Conservation (phyloP, 2,113 vertebrate species). For the Vidua macroura region DNA sequence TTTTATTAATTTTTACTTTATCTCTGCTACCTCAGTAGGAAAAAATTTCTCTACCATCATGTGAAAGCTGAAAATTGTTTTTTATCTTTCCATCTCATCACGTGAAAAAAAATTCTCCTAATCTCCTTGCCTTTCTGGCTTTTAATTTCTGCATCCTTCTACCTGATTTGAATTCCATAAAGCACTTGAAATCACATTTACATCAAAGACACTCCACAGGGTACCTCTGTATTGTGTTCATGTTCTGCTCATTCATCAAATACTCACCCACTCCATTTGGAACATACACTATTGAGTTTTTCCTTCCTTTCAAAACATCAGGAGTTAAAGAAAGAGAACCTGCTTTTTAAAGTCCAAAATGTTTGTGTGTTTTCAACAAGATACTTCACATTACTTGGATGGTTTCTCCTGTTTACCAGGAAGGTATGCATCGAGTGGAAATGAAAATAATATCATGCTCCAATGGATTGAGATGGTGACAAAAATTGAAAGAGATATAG, state of each 20-base stretch:
- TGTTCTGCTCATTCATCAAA: conserved; percentile 26
- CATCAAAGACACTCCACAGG: background rate
- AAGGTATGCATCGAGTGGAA: background rate
- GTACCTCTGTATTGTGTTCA: background rate
- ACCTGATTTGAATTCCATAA: background rate
- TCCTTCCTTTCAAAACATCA: conserved; percentile 6
- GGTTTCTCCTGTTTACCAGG: background rate
- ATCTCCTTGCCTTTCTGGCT: background rate
- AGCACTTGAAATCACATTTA: background rate
- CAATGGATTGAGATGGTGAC: background rate
- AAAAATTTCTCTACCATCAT: background rate
- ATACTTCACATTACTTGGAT: background rate
- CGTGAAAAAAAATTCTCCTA: background rate
- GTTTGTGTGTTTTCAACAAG: background rate
- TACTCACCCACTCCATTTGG: background rate
- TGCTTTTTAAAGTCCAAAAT: background rate
- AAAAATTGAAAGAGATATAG: background rate
- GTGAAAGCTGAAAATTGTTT: background rate
- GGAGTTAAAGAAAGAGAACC: background rate
- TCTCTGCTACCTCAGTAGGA: background rate
- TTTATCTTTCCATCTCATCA: background rate
- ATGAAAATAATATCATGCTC: background rate
- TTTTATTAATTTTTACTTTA: background rate
- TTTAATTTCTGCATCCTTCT: background rate
- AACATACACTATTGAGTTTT: background rate